Base-by-base conservation (phyloP, 1,140 invertebrate genomes). In the Archivesica marissinica region DNA sequence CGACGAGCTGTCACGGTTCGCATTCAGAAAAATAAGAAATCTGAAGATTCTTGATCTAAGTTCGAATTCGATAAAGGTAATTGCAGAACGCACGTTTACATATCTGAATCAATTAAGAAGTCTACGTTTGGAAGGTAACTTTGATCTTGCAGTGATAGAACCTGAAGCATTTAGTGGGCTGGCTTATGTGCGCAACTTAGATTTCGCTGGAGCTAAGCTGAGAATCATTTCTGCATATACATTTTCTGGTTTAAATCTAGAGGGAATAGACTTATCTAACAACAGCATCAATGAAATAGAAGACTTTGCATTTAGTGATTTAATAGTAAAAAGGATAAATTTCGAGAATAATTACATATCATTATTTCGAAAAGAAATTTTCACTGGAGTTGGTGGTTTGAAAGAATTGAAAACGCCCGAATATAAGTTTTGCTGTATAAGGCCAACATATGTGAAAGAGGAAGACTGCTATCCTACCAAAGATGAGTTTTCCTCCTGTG, bases 401-500 rank as follows among this genome's bases (percentile, higher is more conserved):
- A 15, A 54, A 28, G n/a, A 41, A 7, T 54, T 90, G 11, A 79
- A 61, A 13, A 86, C 87, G 20, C 88, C 88, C 35, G 54, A 82
- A 6, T 90, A 74, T 72, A 70, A 72, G 52, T 84, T 91, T 30
- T 92, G 90, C 47, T 92, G 90, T 61, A 47, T 83, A 23, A 50
- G 82, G 56, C 86, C 86, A 2, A 25, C 23, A 4, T 30, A 59
- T 30, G 79, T 91, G 9, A 13, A 15, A 13, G 61, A 54, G 7
- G 82, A 88, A 35, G 83, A 78, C 13, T 91, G 90, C 74, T 33
- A 82, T 20, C 87, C 90, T 15, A 74, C 66, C 6, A 13, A 41
- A 28, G 83, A 89, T 30, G 87, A 86, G 59, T 88, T 92, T 38
- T 91, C 88, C 3, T 91, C 90, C 0, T 91, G 90, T 82, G 66